These are phyloP conservation scores for Drosophila persimilis DNA, from an alignment of 1,140 invertebrate species.

Conservation along the genomic window DNA sequence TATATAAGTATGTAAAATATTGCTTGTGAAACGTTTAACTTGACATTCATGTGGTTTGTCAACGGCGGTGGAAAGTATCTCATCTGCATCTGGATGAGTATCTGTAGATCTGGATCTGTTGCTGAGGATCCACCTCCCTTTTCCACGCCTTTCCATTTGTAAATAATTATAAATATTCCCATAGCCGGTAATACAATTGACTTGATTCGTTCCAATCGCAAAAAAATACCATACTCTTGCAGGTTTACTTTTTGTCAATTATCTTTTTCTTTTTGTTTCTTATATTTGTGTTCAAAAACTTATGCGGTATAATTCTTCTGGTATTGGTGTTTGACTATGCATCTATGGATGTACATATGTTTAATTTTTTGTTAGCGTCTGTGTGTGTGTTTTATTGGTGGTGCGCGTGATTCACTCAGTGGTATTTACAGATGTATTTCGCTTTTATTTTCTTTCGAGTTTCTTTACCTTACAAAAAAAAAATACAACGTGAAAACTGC, in stretches of 20 bases:
- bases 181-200: slow-evolving; percentile 64
- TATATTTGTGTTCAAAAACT: slow-evolving; percentile 69
- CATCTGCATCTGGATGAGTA: slow-evolving; percentile 12
- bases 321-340: too few species aligned
- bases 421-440: slow-evolving; percentile 67
- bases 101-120: not conserved
- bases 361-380: slow-evolving; percentile 14
- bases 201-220: slow-evolving; percentile 45
- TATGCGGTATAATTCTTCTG: slow-evolving; percentile 51
- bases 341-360: slow-evolving; percentile 1
- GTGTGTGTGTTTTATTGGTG: slow-evolving; percentile 8
- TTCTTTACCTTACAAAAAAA: slow-evolving; percentile 39
- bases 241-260: slow-evolving; percentile 34
- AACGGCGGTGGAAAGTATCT: slow-evolving; percentile 46
- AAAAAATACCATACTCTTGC: slow-evolving; percentile 52
- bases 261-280: not conserved
- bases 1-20: slow-evolving; percentile 73
- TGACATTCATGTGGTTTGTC: slow-evolving; percentile 65
- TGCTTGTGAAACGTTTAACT: slow-evolving; percentile 80
- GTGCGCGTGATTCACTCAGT: slow-evolving; percentile 57
- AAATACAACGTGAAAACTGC: slow-evolving; percentile 12
- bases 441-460: slow-evolving; percentile 23
- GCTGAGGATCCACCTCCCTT: not conserved
- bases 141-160: slow-evolving; percentile 31
- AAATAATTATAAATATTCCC: slow-evolving; percentile 41